phyloP scores from a whole-genome alignment of 2,113 vertebrate species.

The Microtus oregoni region DNA sequence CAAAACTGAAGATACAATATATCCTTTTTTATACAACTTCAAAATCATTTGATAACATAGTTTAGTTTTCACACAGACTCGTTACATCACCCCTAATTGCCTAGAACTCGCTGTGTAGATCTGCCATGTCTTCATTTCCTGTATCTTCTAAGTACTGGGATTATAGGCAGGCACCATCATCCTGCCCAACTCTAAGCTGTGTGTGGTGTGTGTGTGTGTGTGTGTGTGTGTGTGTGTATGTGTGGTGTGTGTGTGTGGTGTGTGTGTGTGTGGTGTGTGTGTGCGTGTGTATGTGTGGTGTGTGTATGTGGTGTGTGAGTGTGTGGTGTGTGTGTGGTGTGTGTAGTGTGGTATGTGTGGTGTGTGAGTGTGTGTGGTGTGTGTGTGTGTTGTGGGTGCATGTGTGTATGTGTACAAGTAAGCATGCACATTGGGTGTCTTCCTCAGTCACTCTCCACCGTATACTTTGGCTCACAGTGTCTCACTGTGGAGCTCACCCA shows the following conservation, averaged over 20 bases:
- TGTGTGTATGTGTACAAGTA: not conserved
- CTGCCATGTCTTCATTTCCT: not conserved
- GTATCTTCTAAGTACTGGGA: not conserved
- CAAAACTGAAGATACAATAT: constrained; percentile 21
- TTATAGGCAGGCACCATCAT: not conserved
- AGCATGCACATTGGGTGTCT: not conserved
- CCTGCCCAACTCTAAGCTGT: not conserved
- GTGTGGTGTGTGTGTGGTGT: not conserved
- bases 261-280: not conserved
- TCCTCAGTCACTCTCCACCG: not conserved
- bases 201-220: not conserved
- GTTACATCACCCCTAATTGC: not conserved
- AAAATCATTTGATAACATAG: constrained; percentile 16
- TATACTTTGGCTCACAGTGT: not conserved
- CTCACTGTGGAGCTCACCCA: not conserved
- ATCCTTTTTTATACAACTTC: constrained; percentile 27
- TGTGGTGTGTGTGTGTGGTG: not conserved
- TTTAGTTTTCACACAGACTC: not conserved
- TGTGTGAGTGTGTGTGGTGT: not conserved
- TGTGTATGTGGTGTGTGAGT: not conserved
- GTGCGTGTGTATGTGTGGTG: not conserved
- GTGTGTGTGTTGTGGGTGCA: not conserved
- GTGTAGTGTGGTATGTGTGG: no score
- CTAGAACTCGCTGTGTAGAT: not conserved
- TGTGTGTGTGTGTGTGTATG: not conserved